Conservation (phyloP, 2,113 vertebrate species). For the Ptyas mucosa region DNA sequence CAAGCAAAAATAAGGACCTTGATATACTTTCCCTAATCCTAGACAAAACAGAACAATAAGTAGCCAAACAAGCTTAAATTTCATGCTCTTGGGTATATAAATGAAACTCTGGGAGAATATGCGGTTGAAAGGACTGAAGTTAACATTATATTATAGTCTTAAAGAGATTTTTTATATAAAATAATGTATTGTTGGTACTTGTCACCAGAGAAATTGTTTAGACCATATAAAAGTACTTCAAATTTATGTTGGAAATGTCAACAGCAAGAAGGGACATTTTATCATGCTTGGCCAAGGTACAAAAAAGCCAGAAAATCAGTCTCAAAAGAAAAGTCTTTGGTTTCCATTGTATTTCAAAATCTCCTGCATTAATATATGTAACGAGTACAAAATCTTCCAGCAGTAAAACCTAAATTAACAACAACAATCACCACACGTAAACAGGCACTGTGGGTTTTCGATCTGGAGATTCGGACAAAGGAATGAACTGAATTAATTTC, state of each 20-base stretch:
- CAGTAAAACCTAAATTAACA: not conserved
- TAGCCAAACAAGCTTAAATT: slow-evolving; percentile 38
- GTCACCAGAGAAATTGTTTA: not conserved
- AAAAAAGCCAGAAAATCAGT: not conserved
- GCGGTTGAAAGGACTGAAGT: not conserved
- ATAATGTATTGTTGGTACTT: not conserved
- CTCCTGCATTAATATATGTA: not conserved
- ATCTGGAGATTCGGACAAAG: not conserved
- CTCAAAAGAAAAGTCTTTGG: not conserved
- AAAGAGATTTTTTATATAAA: not conserved
- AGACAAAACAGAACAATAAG: not conserved
- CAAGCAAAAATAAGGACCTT: not conserved
- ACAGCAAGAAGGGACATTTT: not conserved
- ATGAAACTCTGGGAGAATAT: not conserved
- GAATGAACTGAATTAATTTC: not conserved
- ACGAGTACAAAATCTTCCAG: not conserved
- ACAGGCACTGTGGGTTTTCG: not conserved
- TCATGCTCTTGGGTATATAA: not conserved
- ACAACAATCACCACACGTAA: not conserved
- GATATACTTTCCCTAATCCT: not conserved
- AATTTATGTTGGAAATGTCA: not conserved
- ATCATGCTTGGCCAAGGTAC: not conserved
- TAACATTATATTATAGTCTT: not conserved
- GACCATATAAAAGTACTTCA: not conserved
- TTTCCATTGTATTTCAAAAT: not conserved